Evolutionary conservation across 2,888 invertebrate genomes (phyloP).

Genomic region (Unio delphinus): DNA sequence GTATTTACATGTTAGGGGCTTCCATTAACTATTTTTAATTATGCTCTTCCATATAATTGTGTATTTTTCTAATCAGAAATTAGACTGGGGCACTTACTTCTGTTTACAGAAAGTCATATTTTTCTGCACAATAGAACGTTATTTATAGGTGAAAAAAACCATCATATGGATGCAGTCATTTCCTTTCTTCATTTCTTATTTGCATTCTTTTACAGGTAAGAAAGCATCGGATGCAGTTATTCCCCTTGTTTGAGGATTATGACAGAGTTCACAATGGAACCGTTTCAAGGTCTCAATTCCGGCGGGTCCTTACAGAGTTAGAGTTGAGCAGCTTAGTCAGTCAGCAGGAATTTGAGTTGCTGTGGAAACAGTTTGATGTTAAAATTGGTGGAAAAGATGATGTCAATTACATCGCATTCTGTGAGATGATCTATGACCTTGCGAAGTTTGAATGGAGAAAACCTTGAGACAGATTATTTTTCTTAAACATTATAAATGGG

Average conservation of each 20-base stretch:
- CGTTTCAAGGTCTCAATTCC: slow-evolving; percentile 70
- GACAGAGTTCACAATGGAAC: slow-evolving; percentile 69
- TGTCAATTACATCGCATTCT: slow-evolving; percentile 68
- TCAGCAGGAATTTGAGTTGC: slow-evolving; percentile 64
- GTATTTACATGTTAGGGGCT: no score
- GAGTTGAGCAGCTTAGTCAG: slow-evolving; percentile 65
- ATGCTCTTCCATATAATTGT: no score
- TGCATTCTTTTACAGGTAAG: slow-evolving; percentile 58
- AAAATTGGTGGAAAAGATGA: slow-evolving; percentile 66
- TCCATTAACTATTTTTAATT: no score
- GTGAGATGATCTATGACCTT: slow-evolving; percentile 63
- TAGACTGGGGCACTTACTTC: no score
- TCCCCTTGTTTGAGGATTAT: slow-evolving; percentile 71
- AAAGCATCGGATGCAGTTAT: slow-evolving; percentile 68
- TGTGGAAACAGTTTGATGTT: slow-evolving; percentile 67
- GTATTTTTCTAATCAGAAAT: no score
- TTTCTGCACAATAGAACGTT: no score
- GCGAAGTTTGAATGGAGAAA: slow-evolving; percentile 63
- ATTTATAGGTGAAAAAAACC: no score
- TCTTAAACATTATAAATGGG: no score
- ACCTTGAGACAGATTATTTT: slow-evolving; percentile 27
- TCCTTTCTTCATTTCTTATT: no score
- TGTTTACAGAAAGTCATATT: no score
- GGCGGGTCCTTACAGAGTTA: slow-evolving; percentile 68
- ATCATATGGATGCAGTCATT: no score